Evolutionary conservation across 2,113 vertebrate species (phyloP).

Genomic region (Alces alces): DNA sequence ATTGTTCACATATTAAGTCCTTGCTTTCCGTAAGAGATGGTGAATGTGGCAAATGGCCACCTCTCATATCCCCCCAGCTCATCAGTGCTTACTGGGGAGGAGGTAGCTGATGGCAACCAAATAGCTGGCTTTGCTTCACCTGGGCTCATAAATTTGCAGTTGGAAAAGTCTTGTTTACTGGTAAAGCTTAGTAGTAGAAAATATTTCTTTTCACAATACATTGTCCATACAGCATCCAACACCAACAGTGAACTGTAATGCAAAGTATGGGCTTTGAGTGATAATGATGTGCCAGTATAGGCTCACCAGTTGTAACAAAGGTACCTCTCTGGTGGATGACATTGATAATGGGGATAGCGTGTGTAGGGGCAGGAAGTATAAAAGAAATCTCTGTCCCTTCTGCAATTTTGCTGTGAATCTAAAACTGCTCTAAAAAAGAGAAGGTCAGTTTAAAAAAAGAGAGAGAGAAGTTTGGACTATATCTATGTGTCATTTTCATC

Average conservation of each 20-base stretch:
- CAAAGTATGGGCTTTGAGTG: neutral
- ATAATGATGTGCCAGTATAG: neutral
- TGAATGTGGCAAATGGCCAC: neutral
- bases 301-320: neutral
- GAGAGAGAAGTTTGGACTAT: neutral
- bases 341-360: neutral
- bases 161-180: neutral
- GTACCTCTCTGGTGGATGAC: neutral
- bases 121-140: neutral
- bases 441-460: neutral
- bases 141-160: neutral
- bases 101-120: neutral
- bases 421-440: neutral
- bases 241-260: neutral
- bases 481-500: conserved; percentile 64
- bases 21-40: neutral
- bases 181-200: neutral
- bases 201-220: neutral
- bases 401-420: neutral
- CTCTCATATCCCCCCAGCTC: neutral
- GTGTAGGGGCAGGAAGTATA: neutral
- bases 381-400: neutral
- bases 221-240: neutral
- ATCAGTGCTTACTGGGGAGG: neutral
- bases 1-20: neutral